phyloP scores from a whole-genome alignment of 2,797 vertebrate genomes.

The Odontamblyopus rebecca region DNA sequence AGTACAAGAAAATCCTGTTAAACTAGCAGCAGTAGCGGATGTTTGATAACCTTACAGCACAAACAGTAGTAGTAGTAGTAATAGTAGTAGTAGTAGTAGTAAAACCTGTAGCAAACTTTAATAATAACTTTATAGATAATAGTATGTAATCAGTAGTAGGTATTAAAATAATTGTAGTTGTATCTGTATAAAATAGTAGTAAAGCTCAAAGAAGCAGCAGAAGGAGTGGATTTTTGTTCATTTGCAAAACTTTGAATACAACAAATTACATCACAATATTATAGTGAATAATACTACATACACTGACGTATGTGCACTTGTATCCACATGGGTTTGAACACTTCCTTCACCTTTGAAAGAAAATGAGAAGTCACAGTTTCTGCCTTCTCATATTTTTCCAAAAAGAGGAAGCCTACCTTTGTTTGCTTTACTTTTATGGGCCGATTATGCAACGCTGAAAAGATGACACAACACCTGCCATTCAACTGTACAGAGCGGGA shows the following conservation, averaged over 20 bases:
- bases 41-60: not conserved
- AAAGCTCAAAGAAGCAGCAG: not conserved
- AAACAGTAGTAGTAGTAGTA: not conserved
- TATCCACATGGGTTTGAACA: not conserved
- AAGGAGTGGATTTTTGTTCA: not conserved
- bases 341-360: slow-evolving; percentile 1
- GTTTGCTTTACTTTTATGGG: slow-evolving; percentile 57
- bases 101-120: not conserved
- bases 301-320: not conserved
- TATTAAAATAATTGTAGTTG: not conserved
- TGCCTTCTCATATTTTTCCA: slow-evolving; percentile 30
- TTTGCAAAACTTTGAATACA: not conserved
- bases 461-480: slow-evolving; percentile 32
- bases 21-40: not conserved
- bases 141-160: not conserved
- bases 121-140: not conserved
- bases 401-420: slow-evolving; percentile 53
- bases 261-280: not conserved
- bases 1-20: not conserved
- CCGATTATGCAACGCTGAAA: slow-evolving; percentile 51
- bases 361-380: slow-evolving; percentile 20
- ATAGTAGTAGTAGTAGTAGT: not conserved
- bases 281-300: not conserved
- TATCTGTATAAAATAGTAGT: not conserved
- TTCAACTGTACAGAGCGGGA: slow-evolving; percentile 10